phyloP scores from a whole-genome alignment of 1,140 invertebrate species.

The Himalopsyche phryganea region DNA sequence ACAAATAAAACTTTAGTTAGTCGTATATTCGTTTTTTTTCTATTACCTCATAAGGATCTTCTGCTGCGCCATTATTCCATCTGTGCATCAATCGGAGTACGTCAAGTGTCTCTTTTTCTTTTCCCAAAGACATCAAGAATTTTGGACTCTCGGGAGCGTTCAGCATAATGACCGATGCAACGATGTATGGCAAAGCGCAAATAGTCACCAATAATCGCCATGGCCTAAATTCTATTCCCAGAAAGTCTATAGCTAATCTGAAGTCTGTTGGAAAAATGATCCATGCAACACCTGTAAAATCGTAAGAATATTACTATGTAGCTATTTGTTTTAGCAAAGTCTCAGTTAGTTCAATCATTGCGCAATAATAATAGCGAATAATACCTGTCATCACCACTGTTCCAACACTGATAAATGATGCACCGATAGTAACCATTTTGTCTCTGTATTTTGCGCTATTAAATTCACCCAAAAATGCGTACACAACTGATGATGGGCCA shows the following conservation, averaged over 20 bases:
- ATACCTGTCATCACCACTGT: slow-evolving; percentile 44
- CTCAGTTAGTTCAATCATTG: too few species aligned
- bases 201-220: slow-evolving; percentile 68
- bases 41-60: slow-evolving; percentile 9
- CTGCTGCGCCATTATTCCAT: slow-evolving; percentile 47
- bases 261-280: slow-evolving; percentile 59
- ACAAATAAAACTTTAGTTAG: too few species aligned
- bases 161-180: slow-evolving; percentile 55
- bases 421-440: slow-evolving; percentile 49
- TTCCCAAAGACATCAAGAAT: slow-evolving; percentile 57
- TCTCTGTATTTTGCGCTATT: slow-evolving; percentile 51
- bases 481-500: slow-evolving; percentile 51
- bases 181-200: slow-evolving; percentile 60
- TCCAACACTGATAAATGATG: slow-evolving; percentile 39
- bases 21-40: too few species aligned
- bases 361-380: too few species aligned
- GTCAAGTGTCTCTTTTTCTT: slow-evolving; percentile 52
- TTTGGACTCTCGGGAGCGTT: slow-evolving; percentile 71
- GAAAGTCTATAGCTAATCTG: slow-evolving; percentile 38
- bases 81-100: slow-evolving; percentile 56
- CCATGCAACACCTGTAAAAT: slow-evolving; percentile 61
- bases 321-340: too few species aligned
- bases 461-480: slow-evolving; percentile 56
- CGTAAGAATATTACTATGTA: slow-evolving; percentile 1
- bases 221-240: slow-evolving; percentile 52